phyloP scores from a whole-genome alignment of 1,140 invertebrate genomes.

The Drosophila erecta region DNA sequence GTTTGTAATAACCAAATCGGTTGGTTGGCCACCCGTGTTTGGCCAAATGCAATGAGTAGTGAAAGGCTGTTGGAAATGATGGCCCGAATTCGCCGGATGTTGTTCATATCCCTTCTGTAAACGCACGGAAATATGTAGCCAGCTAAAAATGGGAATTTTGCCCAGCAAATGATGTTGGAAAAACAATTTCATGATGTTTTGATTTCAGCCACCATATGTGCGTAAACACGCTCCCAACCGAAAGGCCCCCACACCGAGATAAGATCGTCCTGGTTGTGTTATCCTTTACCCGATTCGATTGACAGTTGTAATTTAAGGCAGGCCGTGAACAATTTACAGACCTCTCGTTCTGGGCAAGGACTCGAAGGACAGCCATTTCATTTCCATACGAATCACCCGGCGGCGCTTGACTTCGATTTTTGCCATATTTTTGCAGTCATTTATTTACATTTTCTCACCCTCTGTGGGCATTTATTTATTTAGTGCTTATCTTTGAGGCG shows the following conservation, averaged over 20 bases:
- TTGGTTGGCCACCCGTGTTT: constrained; percentile 46
- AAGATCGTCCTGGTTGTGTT: constrained; percentile 21
- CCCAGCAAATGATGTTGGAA: constrained; percentile 70
- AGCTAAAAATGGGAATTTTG: constrained; percentile 61
- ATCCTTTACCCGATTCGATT: constrained; percentile 52
- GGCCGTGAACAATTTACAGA: constrained; percentile 64
- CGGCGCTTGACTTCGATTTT: constrained; percentile 50
- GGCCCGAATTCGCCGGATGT: constrained; percentile 73
- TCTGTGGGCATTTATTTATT: constrained; percentile 66
- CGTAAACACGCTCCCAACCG: constrained; percentile 48
- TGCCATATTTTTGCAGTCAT: constrained; percentile 74
- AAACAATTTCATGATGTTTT: constrained; percentile 82
- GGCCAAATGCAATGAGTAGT: constrained; percentile 82
- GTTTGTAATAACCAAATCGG: constrained; percentile 80
- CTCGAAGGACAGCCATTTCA: constrained; percentile 46
- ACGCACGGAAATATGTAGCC: constrained; percentile 72
- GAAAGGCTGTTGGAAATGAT: constrained; percentile 81
- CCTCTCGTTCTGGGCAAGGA: neutral
- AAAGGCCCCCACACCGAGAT: neutral
- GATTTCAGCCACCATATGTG: constrained; percentile 73
- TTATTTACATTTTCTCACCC: constrained; percentile 75
- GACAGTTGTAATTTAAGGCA: constrained; percentile 75
- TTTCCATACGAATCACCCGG: constrained; percentile 51
- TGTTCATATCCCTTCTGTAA: constrained; percentile 81
- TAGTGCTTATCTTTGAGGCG: constrained; percentile 79